Conservation (phyloP, 2,888 invertebrate genomes). For the Dichetophora obliterata region DNA sequence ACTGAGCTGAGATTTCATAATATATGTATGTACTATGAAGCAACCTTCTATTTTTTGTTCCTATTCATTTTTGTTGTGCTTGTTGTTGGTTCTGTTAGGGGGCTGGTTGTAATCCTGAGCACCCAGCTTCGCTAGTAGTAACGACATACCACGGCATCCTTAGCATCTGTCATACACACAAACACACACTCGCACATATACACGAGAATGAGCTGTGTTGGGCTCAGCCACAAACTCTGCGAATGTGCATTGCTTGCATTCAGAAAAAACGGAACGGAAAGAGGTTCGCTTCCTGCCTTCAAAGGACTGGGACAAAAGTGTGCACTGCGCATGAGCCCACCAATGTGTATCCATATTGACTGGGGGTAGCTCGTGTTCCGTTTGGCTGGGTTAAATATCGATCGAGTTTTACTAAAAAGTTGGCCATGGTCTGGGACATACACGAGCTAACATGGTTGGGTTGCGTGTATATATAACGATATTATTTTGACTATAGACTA, state of each 20-base stretch:
- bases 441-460: constrained; percentile 27
- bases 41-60: constrained; percentile 27
- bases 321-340: constrained; percentile 35
- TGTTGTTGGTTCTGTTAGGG: constrained; percentile 15
- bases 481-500: constrained; percentile 25
- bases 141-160: neutral
- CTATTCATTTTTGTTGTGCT: constrained; percentile 12
- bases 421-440: constrained; percentile 62
- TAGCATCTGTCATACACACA: neutral
- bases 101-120: constrained; percentile 24
- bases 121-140: constrained; percentile 5
- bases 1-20: constrained; percentile 23
- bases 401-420: constrained; percentile 53
- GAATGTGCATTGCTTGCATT: neutral
- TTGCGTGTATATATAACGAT: constrained; percentile 30
- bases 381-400: constrained; percentile 54
- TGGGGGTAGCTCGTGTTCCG: constrained; percentile 33
- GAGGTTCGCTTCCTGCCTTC: constrained; percentile 7
- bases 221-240: neutral
- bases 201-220: neutral
- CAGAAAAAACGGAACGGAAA: neutral
- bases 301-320: neutral
- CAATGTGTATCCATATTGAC: constrained; percentile 7
- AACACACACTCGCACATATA: neutral
- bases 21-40: neutral